Evolutionary conservation across 2,888 invertebrate species (phyloP).

Genomic region (Nemurella pictetii): DNA sequence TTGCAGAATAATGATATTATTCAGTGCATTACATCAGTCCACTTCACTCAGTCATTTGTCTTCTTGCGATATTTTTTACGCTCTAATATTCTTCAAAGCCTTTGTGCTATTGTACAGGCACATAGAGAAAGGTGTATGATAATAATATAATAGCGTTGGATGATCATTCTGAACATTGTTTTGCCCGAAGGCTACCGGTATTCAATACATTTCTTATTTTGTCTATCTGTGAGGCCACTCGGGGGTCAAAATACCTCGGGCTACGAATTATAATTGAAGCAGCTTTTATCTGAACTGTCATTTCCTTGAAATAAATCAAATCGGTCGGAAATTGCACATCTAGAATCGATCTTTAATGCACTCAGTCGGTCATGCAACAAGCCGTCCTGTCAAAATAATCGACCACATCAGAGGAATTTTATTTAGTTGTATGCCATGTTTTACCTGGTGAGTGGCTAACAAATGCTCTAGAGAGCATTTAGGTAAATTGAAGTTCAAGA

Average conservation of each 20-base stretch:
- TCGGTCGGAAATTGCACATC: constrained; percentile 9
- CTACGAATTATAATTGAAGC: constrained; percentile 13
- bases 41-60: background rate
- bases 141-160: constrained; percentile 3
- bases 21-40: background rate
- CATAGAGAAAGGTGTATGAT: background rate
- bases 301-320: constrained; percentile 13
- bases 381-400: background rate
- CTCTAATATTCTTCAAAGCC: constrained; percentile 2
- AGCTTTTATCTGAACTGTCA: background rate
- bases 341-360: background rate
- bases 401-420: background rate
- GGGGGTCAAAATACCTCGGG: constrained; percentile 12
- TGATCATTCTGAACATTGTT: constrained; percentile 15
- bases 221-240: background rate
- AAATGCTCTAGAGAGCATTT: no score
- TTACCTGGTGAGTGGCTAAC: no score
- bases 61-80: constrained; percentile 1
- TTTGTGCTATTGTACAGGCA: background rate
- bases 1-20: background rate
- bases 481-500: no score
- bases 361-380: background rate
- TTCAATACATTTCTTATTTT: constrained; percentile 12
- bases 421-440: no score
- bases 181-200: constrained; percentile 10